phyloP scores from a whole-genome alignment of 2,888 invertebrate species.

The Augochlorella aurata region DNA sequence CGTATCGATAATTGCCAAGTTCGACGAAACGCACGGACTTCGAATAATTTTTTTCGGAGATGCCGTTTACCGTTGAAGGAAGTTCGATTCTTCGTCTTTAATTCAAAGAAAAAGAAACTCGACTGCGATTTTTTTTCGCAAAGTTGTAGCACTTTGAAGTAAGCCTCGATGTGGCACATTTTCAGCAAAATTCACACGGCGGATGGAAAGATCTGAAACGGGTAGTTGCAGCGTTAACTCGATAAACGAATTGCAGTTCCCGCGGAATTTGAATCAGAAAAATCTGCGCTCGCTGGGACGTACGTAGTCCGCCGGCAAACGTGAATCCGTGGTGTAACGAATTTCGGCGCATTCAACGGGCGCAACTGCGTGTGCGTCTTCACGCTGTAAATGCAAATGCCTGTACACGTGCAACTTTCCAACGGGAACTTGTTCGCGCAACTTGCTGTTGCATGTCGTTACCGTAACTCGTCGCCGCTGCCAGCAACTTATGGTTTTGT shows the following conservation, averaged over 20 bases:
- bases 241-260: not conserved
- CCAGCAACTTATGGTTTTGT: not conserved
- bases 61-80: too few relatives aligned
- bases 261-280: not conserved
- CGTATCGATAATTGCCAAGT: too few relatives aligned
- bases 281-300: not conserved
- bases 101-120: too few relatives aligned
- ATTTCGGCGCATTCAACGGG: not conserved
- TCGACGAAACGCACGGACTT: too few relatives aligned
- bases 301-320: not conserved
- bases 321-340: not conserved
- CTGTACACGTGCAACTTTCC: not conserved
- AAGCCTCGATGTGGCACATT: too few relatives aligned
- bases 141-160: too few relatives aligned
- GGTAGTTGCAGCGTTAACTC: not conserved
- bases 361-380: not conserved
- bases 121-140: too few relatives aligned
- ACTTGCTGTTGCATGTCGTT: not conserved
- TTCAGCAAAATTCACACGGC: too few relatives aligned
- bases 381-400: not conserved
- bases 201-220: not conserved
- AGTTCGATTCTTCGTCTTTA: too few relatives aligned
- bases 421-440: not conserved
- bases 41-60: too few relatives aligned
- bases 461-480: constrained; percentile 1